Conservation (phyloP, 2,113 vertebrate species). For the Chaetops frenatus region DNA sequence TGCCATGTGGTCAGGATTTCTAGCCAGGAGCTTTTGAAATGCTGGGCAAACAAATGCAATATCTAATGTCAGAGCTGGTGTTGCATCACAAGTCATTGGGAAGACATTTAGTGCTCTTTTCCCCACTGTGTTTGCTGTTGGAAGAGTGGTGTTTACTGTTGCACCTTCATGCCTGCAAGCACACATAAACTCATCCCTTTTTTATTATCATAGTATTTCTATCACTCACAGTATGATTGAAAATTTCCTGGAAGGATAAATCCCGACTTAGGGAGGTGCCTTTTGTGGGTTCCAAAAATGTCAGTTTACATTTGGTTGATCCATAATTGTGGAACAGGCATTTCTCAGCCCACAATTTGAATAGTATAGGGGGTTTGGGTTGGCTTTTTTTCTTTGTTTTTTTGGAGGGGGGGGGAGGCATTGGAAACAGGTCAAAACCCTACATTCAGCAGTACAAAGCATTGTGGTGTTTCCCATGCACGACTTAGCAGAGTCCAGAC, state of each 20-base stretch:
- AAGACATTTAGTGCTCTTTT: neutral
- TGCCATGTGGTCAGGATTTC: neutral
- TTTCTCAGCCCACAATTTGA: slow-evolving; percentile 21
- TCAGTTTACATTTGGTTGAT: slow-evolving; percentile 25
- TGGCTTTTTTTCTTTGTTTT: neutral
- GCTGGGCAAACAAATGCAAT: neutral
- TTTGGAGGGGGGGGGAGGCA: no score
- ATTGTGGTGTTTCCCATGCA: neutral
- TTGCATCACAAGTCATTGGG: slow-evolving; percentile 3
- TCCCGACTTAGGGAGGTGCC: neutral
- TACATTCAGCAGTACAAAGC: neutral
- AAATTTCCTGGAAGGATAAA: slow-evolving; percentile 50
- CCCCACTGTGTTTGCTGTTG: neutral
- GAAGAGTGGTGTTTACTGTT: neutral
- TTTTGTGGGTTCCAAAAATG: neutral
- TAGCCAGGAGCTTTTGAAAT: slow-evolving; percentile 30
- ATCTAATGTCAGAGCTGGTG: neutral
- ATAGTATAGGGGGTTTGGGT: neutral
- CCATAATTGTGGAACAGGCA: neutral
- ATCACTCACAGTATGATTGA: slow-evolving; percentile 8
- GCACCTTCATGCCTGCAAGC: neutral
- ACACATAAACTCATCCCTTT: neutral
- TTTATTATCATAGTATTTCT: neutral
- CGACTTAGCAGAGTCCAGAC: neutral
- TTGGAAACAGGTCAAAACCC: neutral